Evolutionary conservation across 2,797 vertebrate genomes (phyloP), one percentile per base, ranked within the genome.

Genomic region (Allochrocebus solatus): DNA sequence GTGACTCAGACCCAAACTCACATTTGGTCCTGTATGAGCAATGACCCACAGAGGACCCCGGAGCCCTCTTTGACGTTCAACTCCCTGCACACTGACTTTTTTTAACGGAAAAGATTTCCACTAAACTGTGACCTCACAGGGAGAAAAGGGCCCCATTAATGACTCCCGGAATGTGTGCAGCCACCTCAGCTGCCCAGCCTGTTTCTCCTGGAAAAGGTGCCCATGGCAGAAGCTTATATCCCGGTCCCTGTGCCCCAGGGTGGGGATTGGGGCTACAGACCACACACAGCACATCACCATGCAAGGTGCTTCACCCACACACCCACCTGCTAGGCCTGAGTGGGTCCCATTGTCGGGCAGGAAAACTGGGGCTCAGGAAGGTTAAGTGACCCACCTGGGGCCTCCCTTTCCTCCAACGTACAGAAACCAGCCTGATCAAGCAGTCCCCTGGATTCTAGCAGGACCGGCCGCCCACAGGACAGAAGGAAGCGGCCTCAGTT

Each of bases 221-320:
- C 43, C 33, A 3, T 1, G 13, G 61, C 19, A 48, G 53, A 22
- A 48, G 2, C 8, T 30, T 0, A 1, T 1, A 2, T 46, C 74
- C 72, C 19, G 6, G 30, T 67, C 59, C 72, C 41, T 21, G 19
- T 2, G 55, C 36, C 67, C 48, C 0, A 10, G 36, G 59, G 26
- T 0, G 8, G 67, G 53, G 8, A 22, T 9, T 16, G n/a, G 53
- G 64, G 5, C 64, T 67, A 67, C 39, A 33, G 1, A 22, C 16
- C 50, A 19, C 1, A 3, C 26, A n/a, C 33, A 7, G 39, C 50
- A 50, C 16, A 24, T 12, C 22, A 17, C 92, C 16, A 7, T 39
- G 17, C 33, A 28, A 50, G n/a, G 48, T 10, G 36, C 70, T 50
- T 16, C 33, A 33, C 21, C 50, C 46, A 21, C 55, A 64, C 0